phyloP scores from a whole-genome alignment of 1,140 invertebrate genomes.

The Philotrypesis tridentata region DNA sequence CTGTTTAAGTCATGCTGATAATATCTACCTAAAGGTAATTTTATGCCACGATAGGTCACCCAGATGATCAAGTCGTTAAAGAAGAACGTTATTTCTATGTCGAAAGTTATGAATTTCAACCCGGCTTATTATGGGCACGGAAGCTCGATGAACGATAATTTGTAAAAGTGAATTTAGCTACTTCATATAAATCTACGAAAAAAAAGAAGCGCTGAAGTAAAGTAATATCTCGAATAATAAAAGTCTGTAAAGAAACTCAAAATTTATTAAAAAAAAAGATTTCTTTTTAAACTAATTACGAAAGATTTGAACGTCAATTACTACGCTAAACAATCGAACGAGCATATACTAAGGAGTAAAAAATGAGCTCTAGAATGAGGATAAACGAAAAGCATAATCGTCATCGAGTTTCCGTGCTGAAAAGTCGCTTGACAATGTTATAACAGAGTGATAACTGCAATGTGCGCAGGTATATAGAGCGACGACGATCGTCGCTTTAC shows the following conservation, averaged over 20 bases:
- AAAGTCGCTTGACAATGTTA: no score
- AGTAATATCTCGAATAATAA: no score
- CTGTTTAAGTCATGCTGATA: slow-evolving; percentile 37
- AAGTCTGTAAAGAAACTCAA: no score
- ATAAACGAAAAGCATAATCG: background rate
- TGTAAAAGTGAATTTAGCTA: background rate
- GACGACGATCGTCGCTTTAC: slow-evolving; percentile 8
- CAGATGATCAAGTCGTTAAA: slow-evolving; percentile 51
- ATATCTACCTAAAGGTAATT: slow-evolving; percentile 60
- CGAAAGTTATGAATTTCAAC: slow-evolving; percentile 47
- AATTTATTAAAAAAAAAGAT: no score
- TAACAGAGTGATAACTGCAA: no score
- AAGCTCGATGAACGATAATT: slow-evolving; percentile 57
- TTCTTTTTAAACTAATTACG: no score
- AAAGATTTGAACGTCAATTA: no score
- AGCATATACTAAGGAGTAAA: no score
- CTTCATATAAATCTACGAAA: background rate
- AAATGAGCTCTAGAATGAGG: no score
- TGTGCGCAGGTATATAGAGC: no score
- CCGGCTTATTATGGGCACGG: slow-evolving; percentile 54
- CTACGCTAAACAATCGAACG: no score
- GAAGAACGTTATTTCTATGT: slow-evolving; percentile 50
- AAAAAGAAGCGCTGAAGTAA: no score
- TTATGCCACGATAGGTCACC: slow-evolving; percentile 71
- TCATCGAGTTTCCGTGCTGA: slow-evolving; percentile 30